These are phyloP conservation scores for Lissonota sp. DNA, from an alignment of 2,888 invertebrate species.

Conservation along the genomic window DNA sequence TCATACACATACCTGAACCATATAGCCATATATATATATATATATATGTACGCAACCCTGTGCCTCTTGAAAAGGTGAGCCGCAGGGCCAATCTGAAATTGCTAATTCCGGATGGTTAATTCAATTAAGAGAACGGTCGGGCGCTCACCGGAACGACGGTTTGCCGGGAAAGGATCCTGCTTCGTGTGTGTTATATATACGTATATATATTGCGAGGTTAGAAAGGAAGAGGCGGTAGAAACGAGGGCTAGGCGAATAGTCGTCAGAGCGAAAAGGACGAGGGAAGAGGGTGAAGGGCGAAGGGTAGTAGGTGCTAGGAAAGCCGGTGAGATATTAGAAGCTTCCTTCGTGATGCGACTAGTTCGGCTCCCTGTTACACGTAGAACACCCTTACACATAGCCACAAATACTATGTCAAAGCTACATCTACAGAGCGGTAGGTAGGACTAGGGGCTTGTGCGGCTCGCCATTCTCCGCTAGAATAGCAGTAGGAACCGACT, in stretches of 20 bases:
- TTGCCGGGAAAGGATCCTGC: constrained; percentile 29
- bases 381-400: not conserved
- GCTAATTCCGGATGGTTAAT: constrained; percentile 81
- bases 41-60: constrained; percentile 19
- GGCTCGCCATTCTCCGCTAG: constrained; percentile 48
- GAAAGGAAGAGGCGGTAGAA: constrained; percentile 58
- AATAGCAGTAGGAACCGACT: constrained; percentile 67
- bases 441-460: constrained; percentile 1
- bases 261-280: constrained; percentile 32
- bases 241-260: constrained; percentile 19
- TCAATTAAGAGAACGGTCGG: constrained; percentile 81
- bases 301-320: constrained; percentile 31
- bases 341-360: constrained; percentile 66
- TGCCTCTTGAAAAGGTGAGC: constrained; percentile 60
- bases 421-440: not conserved
- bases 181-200: not conserved
- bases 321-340: constrained; percentile 65
- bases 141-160: constrained; percentile 59
- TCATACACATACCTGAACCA: not conserved
- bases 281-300: not conserved
- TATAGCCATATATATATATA: not conserved
- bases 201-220: constrained; percentile 49
- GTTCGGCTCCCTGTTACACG: constrained; percentile 63
- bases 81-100: constrained; percentile 79
- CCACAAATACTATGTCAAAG: constrained; percentile 8